A percentile compares a stretch with the other conserved stretches of the same genome.
These are phyloP conservation scores for Balaeniceps rex DNA, from an alignment of 2,113 vertebrate genomes.

Conservation along the genomic window DNA sequence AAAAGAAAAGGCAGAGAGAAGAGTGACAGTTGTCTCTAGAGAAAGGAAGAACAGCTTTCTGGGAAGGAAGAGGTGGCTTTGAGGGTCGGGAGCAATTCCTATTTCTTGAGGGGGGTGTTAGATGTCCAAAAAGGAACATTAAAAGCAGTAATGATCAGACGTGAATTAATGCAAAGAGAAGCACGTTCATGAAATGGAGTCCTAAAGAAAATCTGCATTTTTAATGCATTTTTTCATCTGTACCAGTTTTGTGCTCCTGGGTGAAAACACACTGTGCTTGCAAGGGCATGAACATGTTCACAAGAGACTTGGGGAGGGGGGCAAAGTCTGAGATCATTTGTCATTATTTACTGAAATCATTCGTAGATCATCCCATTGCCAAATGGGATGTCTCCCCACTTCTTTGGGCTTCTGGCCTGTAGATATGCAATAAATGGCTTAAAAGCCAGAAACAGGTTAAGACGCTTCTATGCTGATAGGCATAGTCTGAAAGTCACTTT, in stretches of 20 bases:
- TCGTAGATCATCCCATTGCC: not conserved
- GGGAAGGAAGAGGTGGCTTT: not conserved
- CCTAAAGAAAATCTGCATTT: not conserved
- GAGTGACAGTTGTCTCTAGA: not conserved
- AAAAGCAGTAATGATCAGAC: not conserved
- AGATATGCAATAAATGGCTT: not conserved
- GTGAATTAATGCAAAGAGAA: not conserved
- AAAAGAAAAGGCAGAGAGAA: not conserved
- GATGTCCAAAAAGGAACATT: not conserved
- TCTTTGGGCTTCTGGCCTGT: not conserved
- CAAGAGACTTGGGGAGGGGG: not conserved
- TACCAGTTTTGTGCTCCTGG: not conserved
- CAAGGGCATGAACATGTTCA: not conserved
- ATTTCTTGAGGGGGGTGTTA: not conserved
- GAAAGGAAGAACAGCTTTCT: not conserved
- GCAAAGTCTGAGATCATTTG: not conserved
- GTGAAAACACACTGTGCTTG: not conserved
- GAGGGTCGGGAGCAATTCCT: not conserved
- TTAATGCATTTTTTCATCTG: not conserved
- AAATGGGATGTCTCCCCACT: not conserved
- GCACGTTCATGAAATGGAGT: not conserved
- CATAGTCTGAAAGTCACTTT: not conserved
- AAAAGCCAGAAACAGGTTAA: not conserved
- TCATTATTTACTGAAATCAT: not conserved
- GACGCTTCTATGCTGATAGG: accelerated